These are phyloP conservation scores for Toxotes chatareus DNA, from an alignment of 2,113 vertebrate genomes.

Conservation along the genomic window DNA sequence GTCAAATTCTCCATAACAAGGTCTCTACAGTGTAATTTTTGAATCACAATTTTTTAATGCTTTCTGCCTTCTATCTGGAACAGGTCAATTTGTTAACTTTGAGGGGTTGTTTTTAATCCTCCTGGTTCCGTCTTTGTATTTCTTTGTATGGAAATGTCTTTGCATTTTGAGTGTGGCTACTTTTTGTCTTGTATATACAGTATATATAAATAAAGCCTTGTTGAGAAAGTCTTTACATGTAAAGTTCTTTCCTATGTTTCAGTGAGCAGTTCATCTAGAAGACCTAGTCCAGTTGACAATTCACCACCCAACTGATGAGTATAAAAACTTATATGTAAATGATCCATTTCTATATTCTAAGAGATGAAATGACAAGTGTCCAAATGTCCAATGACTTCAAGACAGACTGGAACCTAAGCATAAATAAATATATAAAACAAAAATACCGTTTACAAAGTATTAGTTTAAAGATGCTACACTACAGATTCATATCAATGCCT, in stretches of 20 bases:
- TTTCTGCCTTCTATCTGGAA: conserved; percentile 43
- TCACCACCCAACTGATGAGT: not conserved
- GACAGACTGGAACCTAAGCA: too few relatives aligned
- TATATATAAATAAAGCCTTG: conserved; percentile 72
- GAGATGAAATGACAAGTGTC: not conserved
- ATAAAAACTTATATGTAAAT: not conserved
- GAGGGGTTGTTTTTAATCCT: conserved; percentile 27
- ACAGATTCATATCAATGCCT: not conserved
- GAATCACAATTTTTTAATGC: not conserved
- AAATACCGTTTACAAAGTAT: too few relatives aligned
- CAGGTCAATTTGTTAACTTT: conserved; percentile 46
- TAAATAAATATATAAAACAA: not conserved
- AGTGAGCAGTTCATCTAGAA: not conserved
- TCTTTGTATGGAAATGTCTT: conserved; percentile 36
- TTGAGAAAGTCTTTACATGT: conserved; percentile 4
- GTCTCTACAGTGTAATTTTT: not conserved
- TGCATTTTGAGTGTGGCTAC: conserved; percentile 43
- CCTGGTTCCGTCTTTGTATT: conserved; percentile 49
- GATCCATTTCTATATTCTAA: not conserved
- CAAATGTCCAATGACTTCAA: too few relatives aligned
- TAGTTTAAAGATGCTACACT: not conserved
- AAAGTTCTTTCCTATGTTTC: not conserved
- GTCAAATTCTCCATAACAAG: not conserved
- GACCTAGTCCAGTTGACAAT: too few relatives aligned
- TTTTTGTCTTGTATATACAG: conserved; percentile 59